A percentile compares a stretch with the other conserved stretches of the same genome.
These are phyloP conservation scores for Gila orcuttii DNA, from an alignment of 2,113 vertebrate species.

Conservation along the genomic window DNA sequence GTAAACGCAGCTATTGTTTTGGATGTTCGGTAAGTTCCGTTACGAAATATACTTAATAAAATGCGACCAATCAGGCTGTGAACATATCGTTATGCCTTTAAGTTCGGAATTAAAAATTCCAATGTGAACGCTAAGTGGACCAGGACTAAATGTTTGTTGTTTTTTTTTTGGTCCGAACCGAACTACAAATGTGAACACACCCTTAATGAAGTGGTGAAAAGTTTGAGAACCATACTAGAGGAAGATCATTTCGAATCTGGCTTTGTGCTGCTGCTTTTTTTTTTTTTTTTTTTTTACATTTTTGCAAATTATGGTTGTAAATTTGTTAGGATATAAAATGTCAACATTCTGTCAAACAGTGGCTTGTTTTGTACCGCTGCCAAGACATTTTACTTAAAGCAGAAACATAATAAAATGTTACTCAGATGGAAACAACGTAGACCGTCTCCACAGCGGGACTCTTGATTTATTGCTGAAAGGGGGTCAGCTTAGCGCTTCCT, in stretches of 20 bases:
- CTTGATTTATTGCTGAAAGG: constrained; percentile 8
- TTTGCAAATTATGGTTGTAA: not conserved
- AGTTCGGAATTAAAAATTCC: too few species aligned
- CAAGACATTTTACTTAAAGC: not conserved
- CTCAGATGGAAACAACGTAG: not conserved
- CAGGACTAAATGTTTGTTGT: too few species aligned
- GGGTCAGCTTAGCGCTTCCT: constrained; percentile 10
- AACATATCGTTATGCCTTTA: too few species aligned
- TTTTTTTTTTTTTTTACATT: not conserved
- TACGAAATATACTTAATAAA: too few species aligned
- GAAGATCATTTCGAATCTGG: not conserved
- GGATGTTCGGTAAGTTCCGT: too few species aligned
- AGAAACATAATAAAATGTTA: not conserved
- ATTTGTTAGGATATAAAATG: not conserved
- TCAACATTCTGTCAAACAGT: not conserved
- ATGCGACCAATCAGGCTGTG: too few species aligned
- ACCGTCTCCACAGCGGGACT: not conserved
- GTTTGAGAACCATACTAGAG: not conserved
- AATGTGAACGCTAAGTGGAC: too few species aligned
- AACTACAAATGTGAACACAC: too few species aligned
- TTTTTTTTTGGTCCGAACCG: too few species aligned
- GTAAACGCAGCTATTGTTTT: too few species aligned
- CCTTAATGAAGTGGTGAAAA: not conserved
- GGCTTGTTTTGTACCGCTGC: not conserved
- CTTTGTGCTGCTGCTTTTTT: not conserved